Evolutionary conservation across 1,140 invertebrate species (phyloP).

Genomic region (Akabosia matsudoensis): DNA sequence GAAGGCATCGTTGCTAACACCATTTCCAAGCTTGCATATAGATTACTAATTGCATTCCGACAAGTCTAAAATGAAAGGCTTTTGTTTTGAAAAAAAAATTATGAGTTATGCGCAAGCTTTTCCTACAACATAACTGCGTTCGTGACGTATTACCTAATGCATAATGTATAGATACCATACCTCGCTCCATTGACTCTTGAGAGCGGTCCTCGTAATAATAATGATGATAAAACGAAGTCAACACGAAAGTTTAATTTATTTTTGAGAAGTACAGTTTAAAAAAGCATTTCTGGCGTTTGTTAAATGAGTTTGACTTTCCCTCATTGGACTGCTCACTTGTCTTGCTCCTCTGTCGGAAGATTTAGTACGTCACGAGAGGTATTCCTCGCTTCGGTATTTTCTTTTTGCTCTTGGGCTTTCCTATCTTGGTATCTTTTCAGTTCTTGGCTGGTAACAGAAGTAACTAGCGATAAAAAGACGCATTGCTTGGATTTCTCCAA

Average conservation of each 20-base stretch:
- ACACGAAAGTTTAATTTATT: slow-evolving; percentile 25
- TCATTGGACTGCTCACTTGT: slow-evolving; percentile 22
- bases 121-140: not conserved
- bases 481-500: not conserved
- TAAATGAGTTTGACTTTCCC: slow-evolving; percentile 23
- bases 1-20: slow-evolving; percentile 14
- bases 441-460: not conserved
- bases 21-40: not conserved
- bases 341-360: slow-evolving; percentile 21
- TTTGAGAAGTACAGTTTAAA: slow-evolving; percentile 12
- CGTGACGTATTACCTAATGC: not conserved
- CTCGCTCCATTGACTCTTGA: not conserved
- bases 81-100: slow-evolving; percentile 3
- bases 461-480: not conserved
- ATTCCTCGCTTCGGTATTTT: not conserved
- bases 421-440: not conserved
- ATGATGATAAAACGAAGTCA: not conserved
- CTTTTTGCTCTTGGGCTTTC: not conserved
- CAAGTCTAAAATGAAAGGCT: not conserved
- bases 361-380: slow-evolving; percentile 18
- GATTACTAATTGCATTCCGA: slow-evolving; percentile 3
- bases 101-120: not conserved
- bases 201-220: not conserved
- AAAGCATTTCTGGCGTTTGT: not conserved
- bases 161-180: not conserved